A percentile compares a stretch with the other conserved stretches of the same genome.
Evolutionary conservation across 2,113 vertebrate species (phyloP).

Genomic region (Barbus barbus): DNA sequence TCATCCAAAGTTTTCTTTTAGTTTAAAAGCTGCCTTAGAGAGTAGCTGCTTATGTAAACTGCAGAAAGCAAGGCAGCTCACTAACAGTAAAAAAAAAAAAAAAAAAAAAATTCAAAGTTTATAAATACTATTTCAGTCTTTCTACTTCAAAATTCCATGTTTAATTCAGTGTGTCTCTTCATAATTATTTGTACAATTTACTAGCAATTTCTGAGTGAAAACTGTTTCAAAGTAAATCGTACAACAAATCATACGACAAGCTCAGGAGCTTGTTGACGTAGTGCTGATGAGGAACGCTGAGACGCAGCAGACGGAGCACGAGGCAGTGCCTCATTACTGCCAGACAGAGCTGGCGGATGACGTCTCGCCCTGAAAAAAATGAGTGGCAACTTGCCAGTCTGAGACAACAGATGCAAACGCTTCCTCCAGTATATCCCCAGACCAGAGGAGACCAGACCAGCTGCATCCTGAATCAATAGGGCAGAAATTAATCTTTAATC

Average conservation of each 20-base stretch:
- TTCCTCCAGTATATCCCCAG: background rate
- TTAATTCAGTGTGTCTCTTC: too few relatives aligned
- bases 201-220: too few relatives aligned
- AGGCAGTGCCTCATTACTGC: background rate
- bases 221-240: too few relatives aligned
- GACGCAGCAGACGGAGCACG: constrained; percentile 15
- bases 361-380: background rate
- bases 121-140: too few relatives aligned
- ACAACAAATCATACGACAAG: too few relatives aligned
- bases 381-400: constrained; percentile 29
- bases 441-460: background rate
- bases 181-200: too few relatives aligned
- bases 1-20: background rate
- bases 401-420: background rate
- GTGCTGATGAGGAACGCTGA: background rate
- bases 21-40: background rate
- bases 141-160: too few relatives aligned
- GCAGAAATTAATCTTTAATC: background rate
- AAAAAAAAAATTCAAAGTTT: too few relatives aligned
- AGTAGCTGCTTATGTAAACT: background rate
- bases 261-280: background rate
- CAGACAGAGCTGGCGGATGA: constrained; percentile 21
- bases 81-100: too few relatives aligned
- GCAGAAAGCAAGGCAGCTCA: background rate
- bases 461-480: background rate